These are phyloP conservation scores for Cyclophora albipunctata DNA, from an alignment of 2,888 invertebrate genomes.

Conservation along the genomic window DNA sequence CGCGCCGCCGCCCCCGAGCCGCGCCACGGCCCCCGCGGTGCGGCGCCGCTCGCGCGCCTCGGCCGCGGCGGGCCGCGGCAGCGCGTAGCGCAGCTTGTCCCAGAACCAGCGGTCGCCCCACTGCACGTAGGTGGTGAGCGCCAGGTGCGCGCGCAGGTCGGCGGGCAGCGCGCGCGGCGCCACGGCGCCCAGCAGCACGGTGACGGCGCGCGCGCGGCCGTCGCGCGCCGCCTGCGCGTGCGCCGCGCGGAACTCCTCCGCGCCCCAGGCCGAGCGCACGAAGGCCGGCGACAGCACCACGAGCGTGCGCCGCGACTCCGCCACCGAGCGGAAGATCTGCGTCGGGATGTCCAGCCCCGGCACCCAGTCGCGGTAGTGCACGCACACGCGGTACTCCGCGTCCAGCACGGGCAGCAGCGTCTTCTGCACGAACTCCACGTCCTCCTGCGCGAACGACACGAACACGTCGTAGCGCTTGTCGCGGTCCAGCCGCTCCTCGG, in stretches of 20 bases:
- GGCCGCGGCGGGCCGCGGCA: conserved; percentile 48
- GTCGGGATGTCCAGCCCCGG: conserved; percentile 83
- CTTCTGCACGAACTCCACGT: conserved; percentile 80
- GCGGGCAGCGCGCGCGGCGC: conserved; percentile 44
- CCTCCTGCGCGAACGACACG: conserved; percentile 85
- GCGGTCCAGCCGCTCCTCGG: conserved; percentile 20
- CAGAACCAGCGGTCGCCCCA: conserved; percentile 89
- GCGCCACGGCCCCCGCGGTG: too few relatives aligned
- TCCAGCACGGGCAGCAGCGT: conserved; percentile 80
- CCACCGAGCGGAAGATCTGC: conserved; percentile 82
- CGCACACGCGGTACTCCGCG: conserved; percentile 75
- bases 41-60: too few relatives aligned
- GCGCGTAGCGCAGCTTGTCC: conserved; percentile 82
- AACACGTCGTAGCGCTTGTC: conserved; percentile 82
- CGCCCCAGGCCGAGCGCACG: conserved; percentile 71
- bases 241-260: conserved; percentile 78
- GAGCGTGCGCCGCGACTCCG: conserved; percentile 69
- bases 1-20: too few relatives aligned
- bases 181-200: conserved; percentile 79
- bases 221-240: conserved; percentile 42
- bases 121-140: conserved; percentile 85
- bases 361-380: conserved; percentile 84
- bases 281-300: conserved; percentile 27
- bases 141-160: conserved; percentile 78
- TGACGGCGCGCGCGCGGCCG: conserved; percentile 80